Evolutionary conservation across 2,888 invertebrate genomes (phyloP).

Genomic region (Eilema caniola): DNA sequence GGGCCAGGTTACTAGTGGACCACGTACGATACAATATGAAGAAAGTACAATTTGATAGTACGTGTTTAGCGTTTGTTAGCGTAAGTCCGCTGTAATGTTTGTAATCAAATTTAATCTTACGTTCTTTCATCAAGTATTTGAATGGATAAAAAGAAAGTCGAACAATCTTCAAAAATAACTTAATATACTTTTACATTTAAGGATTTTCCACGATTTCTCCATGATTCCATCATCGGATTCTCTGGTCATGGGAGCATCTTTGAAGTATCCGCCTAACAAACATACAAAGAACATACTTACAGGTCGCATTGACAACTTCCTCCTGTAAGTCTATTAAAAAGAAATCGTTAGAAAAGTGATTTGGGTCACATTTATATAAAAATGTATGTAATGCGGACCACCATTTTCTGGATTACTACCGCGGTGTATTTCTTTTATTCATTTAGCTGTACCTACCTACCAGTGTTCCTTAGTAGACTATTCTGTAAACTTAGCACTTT

Average conservation of each 20-base stretch:
- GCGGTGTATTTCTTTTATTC: conserved; percentile 14
- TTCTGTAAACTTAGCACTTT: conserved; percentile 25
- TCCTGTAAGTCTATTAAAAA: background rate
- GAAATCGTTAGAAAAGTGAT: background rate
- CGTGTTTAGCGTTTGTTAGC: conserved; percentile 12
- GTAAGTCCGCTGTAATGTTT: conserved; percentile 14
- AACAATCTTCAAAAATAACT: no score
- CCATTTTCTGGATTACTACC: background rate
- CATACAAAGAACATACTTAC: no score
- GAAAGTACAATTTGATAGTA: conserved; percentile 17
- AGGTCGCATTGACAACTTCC: no score
- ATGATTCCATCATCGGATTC: no score
- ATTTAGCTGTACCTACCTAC: conserved; percentile 14
- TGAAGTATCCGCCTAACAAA: no score
- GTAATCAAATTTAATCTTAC: conserved; percentile 15
- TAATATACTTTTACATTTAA: no score
- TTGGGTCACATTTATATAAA: background rate
- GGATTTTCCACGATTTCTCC: no score
- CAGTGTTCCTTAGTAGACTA: conserved; percentile 16
- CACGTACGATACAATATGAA: conserved; percentile 38
- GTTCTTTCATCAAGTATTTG: conserved; percentile 5
- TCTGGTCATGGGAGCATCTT: no score
- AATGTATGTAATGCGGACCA: background rate
- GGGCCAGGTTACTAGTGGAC: conserved; percentile 19
- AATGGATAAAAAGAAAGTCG: no score